Evolutionary conservation across 2,797 vertebrate genomes (phyloP).

Genomic region (Ambastaia sidthimunki): DNA sequence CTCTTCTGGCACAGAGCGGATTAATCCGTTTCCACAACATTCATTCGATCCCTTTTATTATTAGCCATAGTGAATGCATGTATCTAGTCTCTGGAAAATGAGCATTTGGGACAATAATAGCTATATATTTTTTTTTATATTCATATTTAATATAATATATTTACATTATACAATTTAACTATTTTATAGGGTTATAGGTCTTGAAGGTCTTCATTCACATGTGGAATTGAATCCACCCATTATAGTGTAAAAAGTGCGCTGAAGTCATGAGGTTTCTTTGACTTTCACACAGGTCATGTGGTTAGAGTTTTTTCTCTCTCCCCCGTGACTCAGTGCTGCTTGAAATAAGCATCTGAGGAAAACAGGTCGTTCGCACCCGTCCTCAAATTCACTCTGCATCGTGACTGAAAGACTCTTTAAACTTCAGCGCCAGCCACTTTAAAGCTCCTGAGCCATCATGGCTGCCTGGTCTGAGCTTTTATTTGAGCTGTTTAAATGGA

Average conservation of each 20-base stretch:
- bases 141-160: too few species aligned
- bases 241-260: constrained; percentile 17
- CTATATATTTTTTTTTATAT: neutral
- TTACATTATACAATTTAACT: too few species aligned
- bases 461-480: constrained; percentile 24
- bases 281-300: constrained; percentile 42
- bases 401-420: constrained; percentile 36
- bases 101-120: constrained; percentile 27
- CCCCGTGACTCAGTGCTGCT: constrained; percentile 29
- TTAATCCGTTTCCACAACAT: constrained; percentile 47
- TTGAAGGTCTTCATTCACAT: constrained; percentile 30
- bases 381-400: neutral
- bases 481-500: constrained; percentile 32
- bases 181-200: too few species aligned
- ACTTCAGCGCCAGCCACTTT: constrained; percentile 21
- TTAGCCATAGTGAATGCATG: constrained; percentile 5
- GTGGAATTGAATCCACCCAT: constrained; percentile 27
- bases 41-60: constrained; percentile 18
- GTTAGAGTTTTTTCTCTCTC: constrained; percentile 37
- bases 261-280: constrained; percentile 18
- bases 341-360: constrained; percentile 46
- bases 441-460: constrained; percentile 36
- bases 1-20: constrained; percentile 31
- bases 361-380: constrained; percentile 26
- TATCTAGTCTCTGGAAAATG: constrained; percentile 18